Evolutionary conservation across 2,113 vertebrate genomes (phyloP).

Genomic region (Zosterops japonicus): DNA sequence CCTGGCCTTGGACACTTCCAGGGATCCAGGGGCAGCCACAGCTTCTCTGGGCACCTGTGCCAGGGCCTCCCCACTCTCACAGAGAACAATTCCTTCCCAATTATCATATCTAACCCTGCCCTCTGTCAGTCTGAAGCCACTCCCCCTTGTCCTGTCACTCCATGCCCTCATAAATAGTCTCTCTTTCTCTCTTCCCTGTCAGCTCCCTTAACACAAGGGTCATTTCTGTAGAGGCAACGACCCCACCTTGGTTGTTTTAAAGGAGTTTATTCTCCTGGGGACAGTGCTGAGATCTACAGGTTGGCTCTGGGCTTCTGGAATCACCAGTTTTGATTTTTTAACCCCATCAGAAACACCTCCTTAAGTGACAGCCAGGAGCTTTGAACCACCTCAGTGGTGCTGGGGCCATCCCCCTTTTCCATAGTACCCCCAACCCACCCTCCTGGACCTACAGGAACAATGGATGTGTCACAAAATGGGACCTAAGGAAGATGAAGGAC

Average conservation of each 20-base stretch:
- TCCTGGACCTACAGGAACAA: neutral
- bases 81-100: accelerated
- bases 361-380: neutral
- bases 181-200: no score
- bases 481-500: neutral
- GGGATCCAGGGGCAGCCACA: neutral
- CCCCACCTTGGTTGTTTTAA: neutral
- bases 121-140: neutral
- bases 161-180: neutral
- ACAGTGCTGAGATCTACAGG: neutral
- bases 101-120: accelerated
- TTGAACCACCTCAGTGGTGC: neutral
- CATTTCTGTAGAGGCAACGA: neutral
- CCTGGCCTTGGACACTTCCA: neutral
- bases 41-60: neutral
- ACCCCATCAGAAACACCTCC: neutral
- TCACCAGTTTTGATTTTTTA: neutral
- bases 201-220: accelerated
- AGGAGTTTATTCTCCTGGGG: neutral
- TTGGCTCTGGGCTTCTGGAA: neutral
- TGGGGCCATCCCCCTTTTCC: neutral
- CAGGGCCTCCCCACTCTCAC: accelerated
- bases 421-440: accelerated
- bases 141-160: neutral
- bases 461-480: neutral